Base-by-base conservation (phyloP, 2,888 invertebrate species). In the Apoderus coryli region DNA sequence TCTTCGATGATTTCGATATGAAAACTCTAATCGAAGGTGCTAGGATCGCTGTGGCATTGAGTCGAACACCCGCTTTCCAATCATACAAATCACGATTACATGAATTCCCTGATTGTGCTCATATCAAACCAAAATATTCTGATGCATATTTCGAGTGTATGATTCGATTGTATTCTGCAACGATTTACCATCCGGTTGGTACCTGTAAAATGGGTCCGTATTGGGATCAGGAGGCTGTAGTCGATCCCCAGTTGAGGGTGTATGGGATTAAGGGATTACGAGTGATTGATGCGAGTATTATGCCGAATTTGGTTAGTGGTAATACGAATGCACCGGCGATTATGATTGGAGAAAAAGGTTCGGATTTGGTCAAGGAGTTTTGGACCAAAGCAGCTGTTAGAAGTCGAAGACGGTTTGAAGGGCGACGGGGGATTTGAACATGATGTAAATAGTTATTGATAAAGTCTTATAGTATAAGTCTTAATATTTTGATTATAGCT, bases 311-410 rank as follows among this genome's bases (percentile, higher is more conserved):
- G 39, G 81, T 85, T 1, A 82, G 81, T 41, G 84, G 82, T 1
- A 86, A 86, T 42, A 86, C 85, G 0, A 86, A 85, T 47, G 85
- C 82, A 0, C 85, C 85, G 0, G 72, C 71, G 1, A 84, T 89
- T 15, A 89, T 89, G 88, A 77, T 89, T 26, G 89, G 76, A 0
- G 89, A 89, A 52, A 89, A 88, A 53, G 86, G 80, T 0, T 69
- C 86, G 6, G 86, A 89, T 49, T 67, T 89, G 69, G 79, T 89
- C 27, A 86, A 85, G 51, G 76, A 81, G 42, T 76, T 69, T 49
- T 86, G 85, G 85, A 56, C 76, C 33, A 75, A 72, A 32, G 41
- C 19, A 6, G 19, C n/a, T n/a, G n/a, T n/a, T n/a, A n/a, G n/a
- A n/a, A n/a, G n/a, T n/a, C n/a, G n/a, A n/a, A n/a, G n/a, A n/a